Base-by-base conservation (phyloP, 2,113 vertebrate genomes). In the Paedocypris sp. region DNA sequence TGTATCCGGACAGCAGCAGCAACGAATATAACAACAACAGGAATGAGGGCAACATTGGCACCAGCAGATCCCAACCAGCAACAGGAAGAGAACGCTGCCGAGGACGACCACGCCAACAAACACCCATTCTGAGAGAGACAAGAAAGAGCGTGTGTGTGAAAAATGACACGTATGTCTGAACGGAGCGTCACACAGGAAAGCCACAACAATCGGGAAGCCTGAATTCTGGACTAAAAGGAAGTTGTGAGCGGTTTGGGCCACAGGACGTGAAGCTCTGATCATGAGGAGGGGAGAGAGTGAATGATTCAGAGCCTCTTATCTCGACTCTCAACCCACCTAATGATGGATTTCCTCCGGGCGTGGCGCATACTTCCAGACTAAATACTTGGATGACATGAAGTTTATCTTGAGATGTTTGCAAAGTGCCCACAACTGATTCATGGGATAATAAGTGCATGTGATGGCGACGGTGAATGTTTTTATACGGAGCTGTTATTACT, bases 11-110 rank as follows among this genome's bases (percentile, higher is more conserved):
- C 95, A 99, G 80, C 92, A 98, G n/a, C 92, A 93, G 68, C 93
- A 98, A 71, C 90, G 83, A 51, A 99, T 57, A 3, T 99, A 99
- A 77, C 95, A 99, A 75, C 95, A 99, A 79, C 95, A 99, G 71
- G 91, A 96, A 67, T 99, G 90, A 0, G 95, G 94, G 58, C 95
- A 99, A 73, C 95, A 99, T 77, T 98, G 95, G 75, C 95, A 99
- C 94, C 95, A 99, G 85, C 95, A 98, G 76, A 99, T 85, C 12
- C 94, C 93, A 77, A 94, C 72, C 73, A 99, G 64, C 2, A 97
- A 73, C 66, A 96, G 85, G 83, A 95, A 83, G 61, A 94, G 80
- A 75, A 94, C 52, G 0, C 85, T 78, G 5, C 92, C 93, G 62
- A 96, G 78, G 64, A 86, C 82, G 38, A 99, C 93, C 70, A 89